Base-by-base conservation (phyloP, 2,888 invertebrate species). In the Orthosia gothica region DNA sequence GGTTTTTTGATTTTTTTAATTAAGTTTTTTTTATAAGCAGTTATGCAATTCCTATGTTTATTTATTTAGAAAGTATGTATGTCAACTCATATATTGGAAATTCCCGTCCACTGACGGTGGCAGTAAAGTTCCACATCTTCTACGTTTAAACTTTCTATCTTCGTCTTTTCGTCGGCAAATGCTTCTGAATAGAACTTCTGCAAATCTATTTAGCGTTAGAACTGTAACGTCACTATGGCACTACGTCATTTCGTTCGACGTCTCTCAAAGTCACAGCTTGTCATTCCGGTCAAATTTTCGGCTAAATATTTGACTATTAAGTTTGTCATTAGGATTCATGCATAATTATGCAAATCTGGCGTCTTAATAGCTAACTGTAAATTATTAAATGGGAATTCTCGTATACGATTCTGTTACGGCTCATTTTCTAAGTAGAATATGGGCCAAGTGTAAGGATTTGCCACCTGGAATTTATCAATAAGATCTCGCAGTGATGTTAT, bases 281-380 rank as follows among this genome's bases (percentile, higher is more conserved):
- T 82, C 62, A 74, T 64, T 82, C 79, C 62, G 65, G 68, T 78
- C 81, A 68, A 61, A 69, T 26, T 65, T 74, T 63, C 4, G 50
- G 32, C 65, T 40, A 71, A 71, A 61, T 69, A 54, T 69, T 61
- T 54, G n/a, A n/a, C 26, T 61, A 62, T 66, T 70, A n/a, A 55
- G 45, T 55, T 58, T 40, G 18, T 72, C 45, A 79, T 61, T 54
- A 58, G 16, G 16, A n/a, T 65, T 57, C 49, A 52, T 58, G 1
- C 18, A 0, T 65, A n/a, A n/a, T n/a, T n/a, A 73, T 58, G 66
- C 47, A 72, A 61, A 71, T 81, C 16, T 57, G 18, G 26, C n/a
- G 69, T 76, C 23, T 62, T 73, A 65, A 70, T 54, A 23, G 12
- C 11, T 82, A 79, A 75, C 83, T 65, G 72, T 75, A 59, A 58